Base-by-base conservation (phyloP, 2,113 vertebrate species). In the Megaceryle maxima region DNA sequence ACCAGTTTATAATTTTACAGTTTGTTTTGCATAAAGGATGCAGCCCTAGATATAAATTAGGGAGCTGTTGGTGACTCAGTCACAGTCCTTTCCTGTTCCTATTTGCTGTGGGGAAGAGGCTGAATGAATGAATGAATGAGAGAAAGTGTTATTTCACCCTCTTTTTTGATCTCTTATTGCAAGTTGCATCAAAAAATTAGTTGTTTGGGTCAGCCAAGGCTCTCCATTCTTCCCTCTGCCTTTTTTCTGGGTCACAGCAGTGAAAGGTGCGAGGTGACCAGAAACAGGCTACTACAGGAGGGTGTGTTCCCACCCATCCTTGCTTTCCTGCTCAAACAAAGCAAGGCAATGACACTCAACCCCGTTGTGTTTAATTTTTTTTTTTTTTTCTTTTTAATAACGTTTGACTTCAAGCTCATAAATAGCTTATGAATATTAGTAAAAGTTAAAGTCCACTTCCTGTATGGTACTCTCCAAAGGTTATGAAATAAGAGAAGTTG, bases 1-100 rank as follows among this genome's bases (percentile, higher is more conserved):
- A 75, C 56, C 83, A 91, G 60, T 55, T 94, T 90, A 75, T 84
- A 89, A 92, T 93, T 95, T 85, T 79, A 57, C 46, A 11, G 26
- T 64, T 94, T 95, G 48, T 69, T 93, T 87, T 95, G 60, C 0
- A 0, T 66, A n/a, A 72, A 41, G 53, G 31, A 11, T 67, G 39
- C 44, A 93, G 44, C 37, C 8, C 0, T 66, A 43, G 21, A 66
- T 57, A 56, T 50, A 87, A 67, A 77, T 79, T 48, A 73, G 50
- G 41, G 24, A 78, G 25, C 39, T 93, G 39, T 10, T 92, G 76
- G 56, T 81, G 24, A 39, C 19, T 67, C 68, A 51, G 33, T 12
- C 41, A 43, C 68, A 77, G 55, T 91, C 59, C 24, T 35, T 85
- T 79, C 35, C 31, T 44, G 25, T 10, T 91, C 22, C 44, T 73